These are phyloP conservation scores for Chaetura pelagica DNA, from an alignment of 2,113 vertebrate species.

Conservation along the genomic window DNA sequence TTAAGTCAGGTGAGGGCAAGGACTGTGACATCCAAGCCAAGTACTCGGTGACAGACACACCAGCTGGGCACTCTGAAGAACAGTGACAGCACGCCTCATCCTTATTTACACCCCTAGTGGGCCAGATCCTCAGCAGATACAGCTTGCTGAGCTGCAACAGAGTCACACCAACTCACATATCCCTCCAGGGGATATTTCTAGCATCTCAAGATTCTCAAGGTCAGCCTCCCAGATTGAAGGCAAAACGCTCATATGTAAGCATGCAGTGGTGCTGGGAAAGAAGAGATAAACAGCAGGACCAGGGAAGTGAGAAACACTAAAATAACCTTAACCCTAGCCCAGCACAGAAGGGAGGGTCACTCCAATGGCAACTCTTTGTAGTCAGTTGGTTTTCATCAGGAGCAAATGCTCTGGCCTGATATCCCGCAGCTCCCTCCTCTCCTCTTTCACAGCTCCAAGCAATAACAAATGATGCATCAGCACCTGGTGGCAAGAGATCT, in stretches of 20 bases:
- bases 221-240: background rate
- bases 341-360: background rate
- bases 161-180: background rate
- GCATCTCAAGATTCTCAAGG: constrained; percentile 2
- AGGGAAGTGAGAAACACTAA: background rate
- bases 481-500: background rate
- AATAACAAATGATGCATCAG: background rate
- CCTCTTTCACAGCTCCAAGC: background rate
- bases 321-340: background rate
- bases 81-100: fast-evolving
- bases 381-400: background rate
- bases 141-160: background rate
- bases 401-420: background rate
- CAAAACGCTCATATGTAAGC: fast-evolving
- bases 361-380: background rate
- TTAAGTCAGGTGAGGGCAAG: background rate
- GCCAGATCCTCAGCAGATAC: background rate
- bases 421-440: background rate
- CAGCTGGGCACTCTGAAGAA: background rate
- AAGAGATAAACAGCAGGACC: background rate
- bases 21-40: background rate
- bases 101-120: background rate
- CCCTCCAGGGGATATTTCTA: background rate
- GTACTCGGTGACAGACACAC: background rate
- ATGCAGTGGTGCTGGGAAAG: background rate